Evolutionary conservation across 2,888 invertebrate species (phyloP).

Genomic region (Zonitis immaculata): DNA sequence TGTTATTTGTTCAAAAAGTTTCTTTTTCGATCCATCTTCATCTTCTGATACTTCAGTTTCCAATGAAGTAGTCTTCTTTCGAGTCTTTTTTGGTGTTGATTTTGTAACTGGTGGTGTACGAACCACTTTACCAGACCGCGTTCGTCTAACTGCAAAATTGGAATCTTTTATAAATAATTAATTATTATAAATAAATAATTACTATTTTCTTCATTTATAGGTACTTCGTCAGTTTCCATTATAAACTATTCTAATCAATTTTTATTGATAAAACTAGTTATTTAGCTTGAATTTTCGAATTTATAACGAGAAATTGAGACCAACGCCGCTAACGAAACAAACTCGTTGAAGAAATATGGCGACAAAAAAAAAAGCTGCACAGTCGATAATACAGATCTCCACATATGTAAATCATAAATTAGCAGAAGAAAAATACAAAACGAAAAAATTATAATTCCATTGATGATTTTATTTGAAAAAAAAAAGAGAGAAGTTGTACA

Average conservation of each 20-base stretch:
- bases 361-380: too few species aligned
- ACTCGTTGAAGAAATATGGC: neutral
- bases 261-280: too few species aligned
- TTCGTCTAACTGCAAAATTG: conserved; percentile 52
- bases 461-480: too few species aligned
- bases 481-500: too few species aligned
- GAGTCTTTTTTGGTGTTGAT: conserved; percentile 37
- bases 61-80: conserved; percentile 45
- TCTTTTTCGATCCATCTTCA: conserved; percentile 27
- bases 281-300: too few species aligned
- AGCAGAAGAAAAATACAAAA: too few species aligned
- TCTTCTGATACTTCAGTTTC: conserved; percentile 52
- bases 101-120: conserved; percentile 33
- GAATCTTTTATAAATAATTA: too few species aligned
- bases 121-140: conserved; percentile 55
- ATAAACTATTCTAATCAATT: neutral
- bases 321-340: neutral
- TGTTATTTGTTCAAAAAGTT: neutral
- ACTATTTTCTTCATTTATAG: conserved; percentile 18
- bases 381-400: neutral
- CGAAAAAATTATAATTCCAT: too few species aligned
- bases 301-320: neutral
- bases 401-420: too few species aligned
- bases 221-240: conserved; percentile 20
- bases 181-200: neutral